phyloP scores from a whole-genome alignment of 2,888 invertebrate species.

The Orthosia cruda region DNA sequence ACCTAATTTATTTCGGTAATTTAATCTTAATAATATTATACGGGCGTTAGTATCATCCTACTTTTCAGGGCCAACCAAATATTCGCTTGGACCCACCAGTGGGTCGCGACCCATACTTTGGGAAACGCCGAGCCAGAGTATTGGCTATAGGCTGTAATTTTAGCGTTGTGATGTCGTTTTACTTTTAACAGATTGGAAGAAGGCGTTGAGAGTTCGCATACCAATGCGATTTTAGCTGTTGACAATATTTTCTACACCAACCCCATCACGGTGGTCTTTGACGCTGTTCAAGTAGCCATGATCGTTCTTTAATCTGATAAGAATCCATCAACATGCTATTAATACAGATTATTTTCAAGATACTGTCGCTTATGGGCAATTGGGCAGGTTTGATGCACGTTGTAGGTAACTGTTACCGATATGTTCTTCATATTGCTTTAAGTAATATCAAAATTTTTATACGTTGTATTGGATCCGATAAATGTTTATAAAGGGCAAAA shows the following conservation, averaged over 20 bases:
- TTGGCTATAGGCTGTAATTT: background rate
- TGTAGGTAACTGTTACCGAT: background rate
- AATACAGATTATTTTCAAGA: slow-evolving; percentile 14
- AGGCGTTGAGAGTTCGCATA: background rate
- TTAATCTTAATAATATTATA: too few species aligned
- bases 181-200: too few species aligned
- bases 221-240: background rate
- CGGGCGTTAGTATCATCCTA: too few species aligned
- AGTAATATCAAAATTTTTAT: background rate
- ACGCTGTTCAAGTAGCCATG: slow-evolving; percentile 8
- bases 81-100: too few species aligned
- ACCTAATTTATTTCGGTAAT: too few species aligned
- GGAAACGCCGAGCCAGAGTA: background rate
- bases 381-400: background rate
- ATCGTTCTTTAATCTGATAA: background rate
- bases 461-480: background rate
- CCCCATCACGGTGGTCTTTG: background rate
- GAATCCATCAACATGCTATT: slow-evolving; percentile 21
- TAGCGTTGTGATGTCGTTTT: background rate
- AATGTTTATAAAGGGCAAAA: background rate
- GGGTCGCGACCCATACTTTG: too few species aligned
- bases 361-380: slow-evolving; percentile 1
- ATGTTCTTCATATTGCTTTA: background rate
- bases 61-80: too few species aligned
- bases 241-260: background rate